Evolutionary conservation across 1,140 invertebrate genomes (phyloP), one percentile per base, ranked within the genome.

Genomic region (Meloidogyne chitwoodi): DNA sequence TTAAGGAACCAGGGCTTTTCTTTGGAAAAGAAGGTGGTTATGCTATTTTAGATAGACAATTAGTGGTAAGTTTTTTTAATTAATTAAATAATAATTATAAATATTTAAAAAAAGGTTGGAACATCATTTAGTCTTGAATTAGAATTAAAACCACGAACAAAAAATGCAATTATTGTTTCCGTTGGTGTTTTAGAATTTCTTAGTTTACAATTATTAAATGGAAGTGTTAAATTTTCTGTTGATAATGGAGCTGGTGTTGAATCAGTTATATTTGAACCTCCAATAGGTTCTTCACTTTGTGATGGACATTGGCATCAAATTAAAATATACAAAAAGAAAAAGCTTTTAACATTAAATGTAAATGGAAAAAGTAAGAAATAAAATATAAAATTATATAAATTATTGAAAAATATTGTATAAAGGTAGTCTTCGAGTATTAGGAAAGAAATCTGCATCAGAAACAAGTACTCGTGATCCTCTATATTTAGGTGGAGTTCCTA

Each of bases 291-390:
- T 90, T 56, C 91, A 34, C 75, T 94, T 31, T 98, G 95, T 87
- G 94, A 98, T 89, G 95, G 95, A 41, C 90, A 93, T 34, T 98
- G 95, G 94, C 95, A 97, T 85, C 92, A 89, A 19, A 92, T 96
- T 89, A 92, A 90, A 92, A 91, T 68, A 88, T 92, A 77, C 0
- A 95, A 95, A 89, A 91, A 91, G 3, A 93, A 92, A 87, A 93
- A 93, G 85, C 91, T 93, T 0, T 91, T 94, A 0, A 91, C 91
- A 0, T 85, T 96, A 12, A 91, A 91, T 0, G 92, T 95, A 0
- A 93, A 96, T 87, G 92, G 92, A 56, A 89, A 91, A 74, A 90
- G 91, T 83, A 89, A 91, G 14, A 44, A 34, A 34, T 4, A 4
- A 34, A 34, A 34, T 34, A 4, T 16, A 16, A 44, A 44, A 16